Evolutionary conservation across 2,888 invertebrate genomes (phyloP).

Genomic region (Macrophya alboannulata): DNA sequence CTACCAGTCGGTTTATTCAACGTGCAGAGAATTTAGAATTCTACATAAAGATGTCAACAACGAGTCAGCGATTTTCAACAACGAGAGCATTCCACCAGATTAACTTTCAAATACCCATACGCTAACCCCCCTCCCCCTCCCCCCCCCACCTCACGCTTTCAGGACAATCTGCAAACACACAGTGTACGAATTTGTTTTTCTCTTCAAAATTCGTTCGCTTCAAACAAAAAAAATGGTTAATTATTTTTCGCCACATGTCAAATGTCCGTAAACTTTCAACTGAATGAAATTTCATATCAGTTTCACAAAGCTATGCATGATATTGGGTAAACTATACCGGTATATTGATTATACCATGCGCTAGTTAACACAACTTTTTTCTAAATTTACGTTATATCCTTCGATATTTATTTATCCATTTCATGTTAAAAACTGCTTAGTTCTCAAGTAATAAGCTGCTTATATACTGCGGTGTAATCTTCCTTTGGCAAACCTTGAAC

Average conservation of each 20-base stretch:
- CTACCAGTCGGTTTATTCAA: constrained; percentile 33
- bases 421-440: neutral
- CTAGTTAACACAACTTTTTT: neutral
- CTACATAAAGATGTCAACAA: constrained; percentile 55
- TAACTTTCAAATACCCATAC: constrained; percentile 53
- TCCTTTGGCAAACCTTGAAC: neutral
- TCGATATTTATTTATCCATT: neutral
- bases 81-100: constrained; percentile 54
- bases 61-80: constrained; percentile 55
- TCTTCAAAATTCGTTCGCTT: constrained; percentile 4
- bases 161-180: constrained; percentile 18
- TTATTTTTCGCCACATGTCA: neutral
- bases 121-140: neutral
- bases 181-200: constrained; percentile 18
- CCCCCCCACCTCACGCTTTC: constrained; percentile 2
- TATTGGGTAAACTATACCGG: neutral
- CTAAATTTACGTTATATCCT: neutral
- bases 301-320: neutral
- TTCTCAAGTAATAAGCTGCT: neutral
- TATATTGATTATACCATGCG: neutral
- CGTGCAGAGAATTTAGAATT: constrained; percentile 45
- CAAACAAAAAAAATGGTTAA: constrained; percentile 15
- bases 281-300: neutral
- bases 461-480: neutral
- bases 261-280: neutral